A percentile compares a stretch with the other conserved stretches of the same genome.
Conservation (phyloP, 2,797 vertebrate genomes). For the Fistularia tabacaria region DNA sequence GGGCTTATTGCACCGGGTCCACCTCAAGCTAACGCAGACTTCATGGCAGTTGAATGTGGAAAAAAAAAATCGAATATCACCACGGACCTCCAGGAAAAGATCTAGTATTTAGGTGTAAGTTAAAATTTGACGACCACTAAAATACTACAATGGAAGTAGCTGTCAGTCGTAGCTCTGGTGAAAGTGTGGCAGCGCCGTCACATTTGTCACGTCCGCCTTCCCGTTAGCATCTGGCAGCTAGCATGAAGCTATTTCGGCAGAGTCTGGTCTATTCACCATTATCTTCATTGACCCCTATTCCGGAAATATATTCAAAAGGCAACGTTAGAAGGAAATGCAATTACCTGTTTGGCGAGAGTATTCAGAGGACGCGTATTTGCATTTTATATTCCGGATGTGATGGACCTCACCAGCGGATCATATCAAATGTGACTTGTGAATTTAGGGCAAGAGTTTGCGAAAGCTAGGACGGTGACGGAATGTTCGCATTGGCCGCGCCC, state of each 20-base stretch:
- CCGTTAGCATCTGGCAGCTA: constrained; percentile 41
- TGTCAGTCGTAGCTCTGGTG: not conserved
- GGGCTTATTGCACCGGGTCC: no score
- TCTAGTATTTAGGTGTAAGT: no score
- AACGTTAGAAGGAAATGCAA: accelerated
- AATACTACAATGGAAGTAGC: not conserved
- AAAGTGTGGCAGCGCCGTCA: not conserved
- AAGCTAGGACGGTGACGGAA: no score
- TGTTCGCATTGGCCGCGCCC: no score
- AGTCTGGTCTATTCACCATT: constrained; percentile 5
- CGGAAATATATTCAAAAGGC: accelerated
- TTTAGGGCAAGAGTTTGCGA: no score
- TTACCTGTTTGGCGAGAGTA: constrained; percentile 37
- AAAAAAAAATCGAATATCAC: no score
- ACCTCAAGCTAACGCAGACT: no score
- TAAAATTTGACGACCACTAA: no score
- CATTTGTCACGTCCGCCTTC: constrained; percentile 51
- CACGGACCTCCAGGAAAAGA: no score
- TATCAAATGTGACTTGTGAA: constrained; percentile 32
- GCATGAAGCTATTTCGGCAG: constrained; percentile 9
- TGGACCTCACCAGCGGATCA: constrained; percentile 1
- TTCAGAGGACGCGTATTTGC: constrained; percentile 19
- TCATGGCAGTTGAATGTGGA: no score
- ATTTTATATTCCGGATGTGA: constrained; percentile 18
- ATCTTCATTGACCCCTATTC: not conserved